Evolutionary conservation across 2,888 invertebrate species (phyloP), one percentile per base, ranked within the genome.

Genomic region (Lepidochitona cinerea): DNA sequence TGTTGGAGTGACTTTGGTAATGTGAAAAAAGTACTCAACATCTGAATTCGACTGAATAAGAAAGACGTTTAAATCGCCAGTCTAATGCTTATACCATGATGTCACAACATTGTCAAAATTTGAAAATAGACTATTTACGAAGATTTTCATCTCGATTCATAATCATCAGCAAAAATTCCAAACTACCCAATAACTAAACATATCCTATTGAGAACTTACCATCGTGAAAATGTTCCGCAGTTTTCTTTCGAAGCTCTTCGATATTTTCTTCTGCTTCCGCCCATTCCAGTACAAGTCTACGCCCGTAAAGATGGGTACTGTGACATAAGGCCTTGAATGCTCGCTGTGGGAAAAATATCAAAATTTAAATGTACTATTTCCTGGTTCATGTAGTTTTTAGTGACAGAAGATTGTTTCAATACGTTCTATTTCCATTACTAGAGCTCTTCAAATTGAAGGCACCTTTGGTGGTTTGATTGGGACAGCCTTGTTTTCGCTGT

Each of bases 261-360:
- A 98, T 93, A 78, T 94, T 94, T 37, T 92, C 92, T 88, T 96
- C 95, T 41, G 94, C 79, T 73, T 95, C 93, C 0, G 97, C 97
- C 99, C 99, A 99, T 92, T 99, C 98, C 75, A 99, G 92, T 0
- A 97, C 98, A 84, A 99, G 92, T 72, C 98, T 93, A 80, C 99
- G 93, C 0, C 99, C 99, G 91, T 97, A 99, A 91, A 99, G 95
- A 93, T 99, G 99, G 71, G 99, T 99, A 85, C 98, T 98, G 89
- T 96, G 96, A 83, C 95, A 94, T n/a, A 98, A 90, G 0, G 96
- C 95, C 79, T 97, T 95, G 91, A 98, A 97, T 0, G 99, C 99
- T 89, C 94, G 93, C 95, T 96, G 90, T 52, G 93, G 92, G 52
- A n/a, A n/a, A n/a, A n/a, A n/a, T n/a, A n/a, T n/a, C n/a, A n/a